Evolutionary conservation across 2,797 vertebrate species (phyloP).

Genomic region (Anomalospiza imberbis): DNA sequence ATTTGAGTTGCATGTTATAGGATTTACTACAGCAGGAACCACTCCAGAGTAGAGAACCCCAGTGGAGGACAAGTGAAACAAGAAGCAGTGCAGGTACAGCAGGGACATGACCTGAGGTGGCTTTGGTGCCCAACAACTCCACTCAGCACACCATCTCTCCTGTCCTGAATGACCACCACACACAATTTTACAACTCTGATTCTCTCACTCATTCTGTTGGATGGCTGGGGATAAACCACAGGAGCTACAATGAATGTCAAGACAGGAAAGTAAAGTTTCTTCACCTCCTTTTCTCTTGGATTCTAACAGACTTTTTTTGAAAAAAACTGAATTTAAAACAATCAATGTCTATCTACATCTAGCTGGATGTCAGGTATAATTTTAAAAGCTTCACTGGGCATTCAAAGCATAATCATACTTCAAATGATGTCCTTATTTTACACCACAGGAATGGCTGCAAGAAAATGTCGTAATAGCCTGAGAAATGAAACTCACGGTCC

Average conservation of each 20-base stretch:
- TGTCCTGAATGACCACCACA: not conserved
- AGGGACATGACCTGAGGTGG: not conserved
- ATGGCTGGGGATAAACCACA: not conserved
- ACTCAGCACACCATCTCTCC: not conserved
- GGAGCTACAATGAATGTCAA: not conserved
- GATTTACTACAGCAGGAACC: not conserved
- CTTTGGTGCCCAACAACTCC: not conserved
- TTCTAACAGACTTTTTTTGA: not conserved
- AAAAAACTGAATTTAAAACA: not conserved
- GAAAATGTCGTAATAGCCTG: not conserved
- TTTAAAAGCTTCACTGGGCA: constrained; percentile 38
- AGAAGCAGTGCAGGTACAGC: not conserved
- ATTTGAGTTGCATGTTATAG: not conserved
- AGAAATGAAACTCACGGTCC: not conserved
- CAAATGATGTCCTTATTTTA: constrained; percentile 41
- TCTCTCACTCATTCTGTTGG: not conserved
- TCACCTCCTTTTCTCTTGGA: not conserved
- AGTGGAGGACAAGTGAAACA: not conserved
- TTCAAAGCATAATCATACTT: constrained; percentile 37
- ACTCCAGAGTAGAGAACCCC: fast-evolving
- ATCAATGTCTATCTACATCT: not conserved
- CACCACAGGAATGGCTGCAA: not conserved
- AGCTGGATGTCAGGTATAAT: constrained; percentile 11
- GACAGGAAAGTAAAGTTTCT: not conserved
- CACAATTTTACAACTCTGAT: not conserved